Base-by-base conservation (phyloP, 2,888 invertebrate species). In the Acanthosepion pharaonis region DNA sequence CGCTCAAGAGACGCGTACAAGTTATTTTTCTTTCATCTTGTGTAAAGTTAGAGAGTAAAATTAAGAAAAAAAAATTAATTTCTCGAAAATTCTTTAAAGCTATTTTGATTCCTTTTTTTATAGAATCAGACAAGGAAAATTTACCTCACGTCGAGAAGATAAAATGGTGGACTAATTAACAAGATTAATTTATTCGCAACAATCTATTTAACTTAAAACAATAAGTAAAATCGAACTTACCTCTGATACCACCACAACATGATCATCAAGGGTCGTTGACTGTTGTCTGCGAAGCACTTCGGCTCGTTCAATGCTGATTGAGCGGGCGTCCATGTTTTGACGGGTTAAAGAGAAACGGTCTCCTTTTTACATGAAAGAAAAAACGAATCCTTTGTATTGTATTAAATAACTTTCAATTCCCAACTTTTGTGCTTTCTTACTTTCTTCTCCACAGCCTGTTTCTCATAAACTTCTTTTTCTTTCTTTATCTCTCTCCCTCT, bases 231-330 rank as follows among this genome's bases (percentile, higher is more conserved):
- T 28, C 25, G 9, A 8, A 78, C 92, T 51, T 51, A 92, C 92
- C 92, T 92, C 92, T 51, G 92, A 49, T 48, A 48, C 92, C 25
- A 92, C 51, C 28, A 51, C 92, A 25, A 92, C 51, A n/a, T 92
- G 48, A 25, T 92, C 92, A 5, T 92, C 92, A 92, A 92, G 51
- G 51, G 49, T 51, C 25, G 92, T 92, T 51, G 92, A 92, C 25
- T 92, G 92, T 92, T 92, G 92, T 49, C 92, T 92, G 51, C 92
- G 49, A 49, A 92, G 49, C 25, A 92, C 51, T 25, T 92, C 92
- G 49, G 92, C 92, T 49, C 92, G 49, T 92, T 92, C 92, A 42
- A 92, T 51, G 8, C 92, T 92, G n/a, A 92, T 92, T 92, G 92
- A 92, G 18, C 92, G 92, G 48, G 92, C 92, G 15, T 92, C 92